These are phyloP conservation scores for Pollenia labialis DNA, from an alignment of 2,888 invertebrate genomes.

Conservation along the genomic window DNA sequence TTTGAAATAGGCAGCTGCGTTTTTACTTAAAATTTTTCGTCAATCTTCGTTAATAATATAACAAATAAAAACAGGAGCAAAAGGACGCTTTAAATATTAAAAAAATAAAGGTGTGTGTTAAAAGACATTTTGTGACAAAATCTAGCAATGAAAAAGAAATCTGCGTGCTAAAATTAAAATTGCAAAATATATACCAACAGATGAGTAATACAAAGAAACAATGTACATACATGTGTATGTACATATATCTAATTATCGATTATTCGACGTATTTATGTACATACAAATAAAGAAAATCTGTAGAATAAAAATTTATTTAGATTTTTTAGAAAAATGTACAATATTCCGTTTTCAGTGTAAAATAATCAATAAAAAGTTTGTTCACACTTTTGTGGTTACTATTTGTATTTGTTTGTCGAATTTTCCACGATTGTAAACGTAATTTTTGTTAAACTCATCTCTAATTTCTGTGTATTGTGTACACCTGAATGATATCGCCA, in stretches of 20 bases:
- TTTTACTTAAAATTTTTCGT: constrained; percentile 26
- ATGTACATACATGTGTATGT: not conserved
- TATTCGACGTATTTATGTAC: constrained; percentile 42
- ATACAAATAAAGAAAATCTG: constrained; percentile 25
- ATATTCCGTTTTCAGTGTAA: too few relatives aligned
- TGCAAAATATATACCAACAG: constrained; percentile 37
- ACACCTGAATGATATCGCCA: too few relatives aligned
- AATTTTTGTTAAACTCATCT: too few relatives aligned
- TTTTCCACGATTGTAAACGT: too few relatives aligned
- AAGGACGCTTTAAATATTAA: constrained; percentile 20
- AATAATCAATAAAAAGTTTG: too few relatives aligned
- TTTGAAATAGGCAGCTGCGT: constrained; percentile 52
- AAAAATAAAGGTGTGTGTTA: constrained; percentile 23
- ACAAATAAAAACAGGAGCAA: not conserved
- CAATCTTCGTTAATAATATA: not conserved
- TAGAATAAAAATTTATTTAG: not conserved
- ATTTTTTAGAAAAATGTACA: not conserved
- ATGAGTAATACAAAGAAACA: constrained; percentile 61
- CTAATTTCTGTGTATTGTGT: too few relatives aligned
- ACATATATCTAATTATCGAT: constrained; percentile 50
- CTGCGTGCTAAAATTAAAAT: constrained; percentile 41
- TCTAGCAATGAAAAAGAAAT: not conserved
- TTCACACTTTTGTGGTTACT: too few relatives aligned
- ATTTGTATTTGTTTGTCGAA: too few relatives aligned
- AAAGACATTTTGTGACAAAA: not conserved